Evolutionary conservation across 2,797 vertebrate species (phyloP).

Genomic region (Nasua narica): DNA sequence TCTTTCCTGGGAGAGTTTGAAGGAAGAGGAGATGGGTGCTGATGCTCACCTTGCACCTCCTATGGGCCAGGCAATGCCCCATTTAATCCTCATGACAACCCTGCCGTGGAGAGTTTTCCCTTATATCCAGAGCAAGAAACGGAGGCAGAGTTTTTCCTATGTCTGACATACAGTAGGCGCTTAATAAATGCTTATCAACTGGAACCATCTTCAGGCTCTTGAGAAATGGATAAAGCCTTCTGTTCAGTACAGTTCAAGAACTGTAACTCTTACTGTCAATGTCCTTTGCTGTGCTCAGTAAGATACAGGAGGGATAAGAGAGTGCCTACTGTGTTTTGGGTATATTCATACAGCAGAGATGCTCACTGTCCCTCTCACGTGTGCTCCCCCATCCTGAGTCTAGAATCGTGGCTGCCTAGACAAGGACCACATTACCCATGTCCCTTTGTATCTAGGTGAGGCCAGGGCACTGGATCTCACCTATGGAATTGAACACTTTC

Average conservation of each 20-base stretch:
- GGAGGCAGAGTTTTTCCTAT: background rate
- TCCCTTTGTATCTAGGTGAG: background rate
- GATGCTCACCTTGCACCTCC: background rate
- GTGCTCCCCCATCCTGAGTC: background rate
- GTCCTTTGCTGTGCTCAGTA: background rate
- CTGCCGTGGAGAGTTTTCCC: background rate
- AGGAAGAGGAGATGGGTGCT: background rate
- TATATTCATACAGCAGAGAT: too few species aligned
- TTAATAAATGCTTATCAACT: background rate
- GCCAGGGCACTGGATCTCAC: background rate
- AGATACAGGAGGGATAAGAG: background rate
- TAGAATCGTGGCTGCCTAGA: background rate
- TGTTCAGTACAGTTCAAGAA: too few species aligned
- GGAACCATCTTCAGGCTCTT: background rate
- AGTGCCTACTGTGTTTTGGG: background rate
- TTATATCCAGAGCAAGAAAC: constrained; percentile 5
- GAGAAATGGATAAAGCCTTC: background rate
- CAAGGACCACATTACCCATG: background rate
- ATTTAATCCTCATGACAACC: background rate
- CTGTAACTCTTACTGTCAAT: background rate
- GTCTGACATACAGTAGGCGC: background rate
- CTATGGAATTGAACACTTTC: background rate
- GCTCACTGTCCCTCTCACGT: rapidly evolving
- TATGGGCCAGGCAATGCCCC: background rate
- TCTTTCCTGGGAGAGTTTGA: background rate